Base-by-base conservation (phyloP, 2,113 vertebrate genomes). In the Eurypyga helias region DNA sequence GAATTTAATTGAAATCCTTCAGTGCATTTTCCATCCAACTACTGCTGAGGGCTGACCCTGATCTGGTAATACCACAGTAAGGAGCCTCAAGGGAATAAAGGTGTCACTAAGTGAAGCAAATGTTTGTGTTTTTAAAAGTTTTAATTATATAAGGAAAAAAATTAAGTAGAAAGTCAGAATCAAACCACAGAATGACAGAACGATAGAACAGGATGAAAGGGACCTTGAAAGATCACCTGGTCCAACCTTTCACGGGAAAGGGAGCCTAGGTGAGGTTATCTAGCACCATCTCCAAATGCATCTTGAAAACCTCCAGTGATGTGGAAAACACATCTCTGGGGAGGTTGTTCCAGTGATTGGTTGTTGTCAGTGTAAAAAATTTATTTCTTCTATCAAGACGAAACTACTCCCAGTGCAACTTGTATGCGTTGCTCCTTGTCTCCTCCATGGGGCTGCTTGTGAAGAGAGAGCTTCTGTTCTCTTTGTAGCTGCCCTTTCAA, bases 381-480 rank as follows among this genome's bases (percentile, higher is more conserved):
- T 25, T 49, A 12, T 58, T 67, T 46, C 28, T 79, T 79, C 15
- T 55, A 19, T 64, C n/a, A 80, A 48, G 41, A 64, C 41, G 34
- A 79, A 88, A 64, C 34, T 3, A 55, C 10, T 62, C n/a, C 15
- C 12, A 17, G n/a, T 48, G 24, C 9, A 55, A 41, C 24, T 73
- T 38, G 5, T 38, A 23, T 5, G 4, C 26, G 31, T 21, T 51
- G 16, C 4, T 21, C 45, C 36, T 41, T 75, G 25, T 66, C 18
- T 49, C 29, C 25, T 41, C 5, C 41, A 16, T 14, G 17, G 54
- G 15, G 38, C 25, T 52, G 6, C 14, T 61, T 8, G 19, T n/a
- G 41, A 76, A 38, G 28, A 34, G 14, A 76, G 31, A 38, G 1
- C 1, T 3, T 55, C 9, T 0, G 0, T 46, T 13, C 11, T 66